phyloP scores from a whole-genome alignment of 2,888 invertebrate species.

The Pyrocoelia pectoralis region DNA sequence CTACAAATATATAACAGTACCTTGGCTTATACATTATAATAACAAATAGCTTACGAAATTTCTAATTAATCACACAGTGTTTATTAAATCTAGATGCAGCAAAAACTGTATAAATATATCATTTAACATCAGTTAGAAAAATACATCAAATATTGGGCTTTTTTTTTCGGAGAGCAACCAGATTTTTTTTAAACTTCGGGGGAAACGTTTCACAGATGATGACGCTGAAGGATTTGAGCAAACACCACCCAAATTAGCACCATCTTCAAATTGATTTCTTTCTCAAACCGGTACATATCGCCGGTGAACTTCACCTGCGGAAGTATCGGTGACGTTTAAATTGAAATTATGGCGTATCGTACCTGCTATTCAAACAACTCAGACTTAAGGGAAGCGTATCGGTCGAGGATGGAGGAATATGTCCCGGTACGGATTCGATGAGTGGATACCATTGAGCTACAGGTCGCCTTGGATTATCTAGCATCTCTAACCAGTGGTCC shows the following conservation, averaged over 20 bases:
- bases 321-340: background rate
- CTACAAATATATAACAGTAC: constrained; percentile 30
- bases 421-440: constrained; percentile 73
- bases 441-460: constrained; percentile 87
- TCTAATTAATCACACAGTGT: constrained; percentile 24
- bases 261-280: constrained; percentile 25
- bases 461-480: constrained; percentile 82
- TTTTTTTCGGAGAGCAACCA: constrained; percentile 22
- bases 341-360: constrained; percentile 39
- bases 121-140: constrained; percentile 34
- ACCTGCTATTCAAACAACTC: constrained; percentile 77
- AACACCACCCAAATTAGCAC: constrained; percentile 31
- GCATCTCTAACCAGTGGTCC: constrained; percentile 87
- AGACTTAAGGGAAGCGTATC: constrained; percentile 68
- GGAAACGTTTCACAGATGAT: constrained; percentile 18
- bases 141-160: constrained; percentile 31
- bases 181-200: constrained; percentile 19
- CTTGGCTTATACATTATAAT: constrained; percentile 30
- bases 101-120: constrained; percentile 33
- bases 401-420: constrained; percentile 62
- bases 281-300: constrained; percentile 3
- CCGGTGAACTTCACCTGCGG: constrained; percentile 26
- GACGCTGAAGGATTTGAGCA: constrained; percentile 29
- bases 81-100: constrained; percentile 23
- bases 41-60: constrained; percentile 32